Evolutionary conservation across 2,797 vertebrate genomes (phyloP), one percentile per base, ranked within the genome.

Genomic region (Enteromius viviparus): DNA sequence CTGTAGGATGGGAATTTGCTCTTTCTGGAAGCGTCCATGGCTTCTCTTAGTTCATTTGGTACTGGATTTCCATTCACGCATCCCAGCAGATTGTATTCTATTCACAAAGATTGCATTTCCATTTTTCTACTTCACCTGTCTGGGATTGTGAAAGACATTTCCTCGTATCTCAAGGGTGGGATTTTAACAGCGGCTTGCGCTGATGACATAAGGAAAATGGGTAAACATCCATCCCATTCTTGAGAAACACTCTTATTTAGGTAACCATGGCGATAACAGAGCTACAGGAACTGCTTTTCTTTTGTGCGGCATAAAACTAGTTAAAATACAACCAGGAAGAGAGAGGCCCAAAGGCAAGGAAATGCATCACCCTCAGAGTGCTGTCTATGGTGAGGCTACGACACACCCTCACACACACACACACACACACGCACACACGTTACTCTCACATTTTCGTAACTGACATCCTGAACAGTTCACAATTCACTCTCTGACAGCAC

Each of bases 241-340:
- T 82, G 80, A 66, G 65, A 69, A 83, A 77, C 74, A 26, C 49
- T 76, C 47, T 53, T 82, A 47, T 82, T 76, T 83, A 74, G 49
- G 81, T 77, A 70, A 45, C 74, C 23, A 77, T 83, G 65, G 81
- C 8, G 75, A 83, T 77, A 83, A 77, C 40, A 77, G 23, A 55
- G 49, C 81, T 58, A 37, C 12, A 75, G 47, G 40, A 76, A 42
- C 32, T 42, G 62, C 70, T 14, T 66, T 68, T 76, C 49, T 58
- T 83, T 77, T 60, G 74, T 76, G 32, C 80, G 82, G 76, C 55
- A 78, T 74, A 37, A 66, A 86, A 86, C 34, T 66, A 77, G 87
- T 86, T 89, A 82, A 90, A 87, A 82, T 88, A 87, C 80, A 89
- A 91, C 86, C 91, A 93, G 92, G 92, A 93, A 93, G 90, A 85